phyloP scores from a whole-genome alignment of 2,797 vertebrate genomes.

The Darevskia nairensis region DNA sequence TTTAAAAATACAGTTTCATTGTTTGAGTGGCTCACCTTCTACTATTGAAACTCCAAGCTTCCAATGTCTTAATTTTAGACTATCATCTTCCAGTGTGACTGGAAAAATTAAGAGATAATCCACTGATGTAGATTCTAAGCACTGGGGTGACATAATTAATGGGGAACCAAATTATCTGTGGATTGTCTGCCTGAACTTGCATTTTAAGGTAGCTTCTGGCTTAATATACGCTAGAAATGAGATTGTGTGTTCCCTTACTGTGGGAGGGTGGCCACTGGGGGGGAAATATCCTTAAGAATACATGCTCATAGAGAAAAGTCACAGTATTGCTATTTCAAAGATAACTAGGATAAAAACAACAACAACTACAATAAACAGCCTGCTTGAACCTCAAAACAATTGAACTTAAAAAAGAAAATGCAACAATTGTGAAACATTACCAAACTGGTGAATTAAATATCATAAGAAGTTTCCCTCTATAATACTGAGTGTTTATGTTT shows the following conservation, averaged over 20 bases:
- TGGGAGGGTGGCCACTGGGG: constrained; percentile 7
- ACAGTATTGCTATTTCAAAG: not conserved
- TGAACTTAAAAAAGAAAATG: constrained; percentile 18
- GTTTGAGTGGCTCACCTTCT: constrained; percentile 60
- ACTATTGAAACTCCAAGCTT: constrained; percentile 75
- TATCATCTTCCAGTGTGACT: constrained; percentile 80
- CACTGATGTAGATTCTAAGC: constrained; percentile 70
- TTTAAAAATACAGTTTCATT: constrained; percentile 77
- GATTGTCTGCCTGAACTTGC: constrained; percentile 38
- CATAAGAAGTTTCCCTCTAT: constrained; percentile 42
- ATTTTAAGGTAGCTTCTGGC: constrained; percentile 73
- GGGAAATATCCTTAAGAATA: constrained; percentile 52
- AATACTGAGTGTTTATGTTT: constrained; percentile 49
- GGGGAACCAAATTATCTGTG: constrained; percentile 72
- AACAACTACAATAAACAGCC: not conserved
- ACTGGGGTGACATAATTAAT: constrained; percentile 65
- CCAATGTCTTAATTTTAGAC: constrained; percentile 81
- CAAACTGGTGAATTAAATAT: constrained; percentile 44
- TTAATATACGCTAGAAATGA: constrained; percentile 49
- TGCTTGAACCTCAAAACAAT: constrained; percentile 41
- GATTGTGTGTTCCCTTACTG: not conserved
- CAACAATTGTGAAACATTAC: not conserved
- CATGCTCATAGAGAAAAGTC: constrained; percentile 40
- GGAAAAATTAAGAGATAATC: constrained; percentile 75
- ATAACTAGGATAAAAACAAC: constrained; percentile 1